phyloP scores from a whole-genome alignment of 2,888 invertebrate species.

The Herminia tarsipennalis region DNA sequence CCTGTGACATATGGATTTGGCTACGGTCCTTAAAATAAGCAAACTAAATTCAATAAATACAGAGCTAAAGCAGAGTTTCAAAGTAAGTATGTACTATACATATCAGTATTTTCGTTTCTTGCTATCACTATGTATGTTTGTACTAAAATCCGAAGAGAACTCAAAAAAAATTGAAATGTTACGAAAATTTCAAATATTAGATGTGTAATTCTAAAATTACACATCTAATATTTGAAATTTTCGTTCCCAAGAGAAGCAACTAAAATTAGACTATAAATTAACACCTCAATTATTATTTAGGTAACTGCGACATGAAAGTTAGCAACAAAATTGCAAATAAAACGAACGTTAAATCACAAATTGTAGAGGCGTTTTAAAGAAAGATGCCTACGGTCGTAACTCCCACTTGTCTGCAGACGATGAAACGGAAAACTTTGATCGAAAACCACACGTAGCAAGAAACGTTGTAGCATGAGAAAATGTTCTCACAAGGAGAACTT shows the following conservation, averaged over 20 bases:
- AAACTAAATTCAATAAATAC: too few relatives aligned
- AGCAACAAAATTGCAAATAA: conserved; percentile 28
- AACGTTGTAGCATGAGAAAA: conserved; percentile 66
- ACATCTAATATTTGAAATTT: neutral
- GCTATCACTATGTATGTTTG: too few relatives aligned
- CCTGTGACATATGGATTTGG: too few relatives aligned
- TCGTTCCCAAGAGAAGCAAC: neutral
- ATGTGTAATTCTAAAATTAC: too few relatives aligned
- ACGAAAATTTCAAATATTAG: too few relatives aligned
- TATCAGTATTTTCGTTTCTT: too few relatives aligned
- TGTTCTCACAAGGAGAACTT: conserved; percentile 60
- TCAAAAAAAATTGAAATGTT: too few relatives aligned
- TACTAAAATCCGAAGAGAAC: too few relatives aligned
- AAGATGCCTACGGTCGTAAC: conserved; percentile 38
- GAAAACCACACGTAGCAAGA: conserved; percentile 75
- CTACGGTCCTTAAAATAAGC: too few relatives aligned
- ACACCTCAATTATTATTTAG: neutral
- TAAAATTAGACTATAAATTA: conserved; percentile 18
- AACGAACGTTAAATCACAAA: conserved; percentile 31
- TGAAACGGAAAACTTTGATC: conserved; percentile 78
- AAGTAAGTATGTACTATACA: too few relatives aligned
- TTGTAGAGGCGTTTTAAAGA: conserved; percentile 28
- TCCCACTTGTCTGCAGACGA: conserved; percentile 56
- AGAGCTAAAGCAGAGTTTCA: too few relatives aligned
- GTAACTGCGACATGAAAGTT: conserved; percentile 17